These are phyloP conservation scores for Tachysurus vachellii DNA, from an alignment of 2,113 vertebrate species.

Conservation along the genomic window DNA sequence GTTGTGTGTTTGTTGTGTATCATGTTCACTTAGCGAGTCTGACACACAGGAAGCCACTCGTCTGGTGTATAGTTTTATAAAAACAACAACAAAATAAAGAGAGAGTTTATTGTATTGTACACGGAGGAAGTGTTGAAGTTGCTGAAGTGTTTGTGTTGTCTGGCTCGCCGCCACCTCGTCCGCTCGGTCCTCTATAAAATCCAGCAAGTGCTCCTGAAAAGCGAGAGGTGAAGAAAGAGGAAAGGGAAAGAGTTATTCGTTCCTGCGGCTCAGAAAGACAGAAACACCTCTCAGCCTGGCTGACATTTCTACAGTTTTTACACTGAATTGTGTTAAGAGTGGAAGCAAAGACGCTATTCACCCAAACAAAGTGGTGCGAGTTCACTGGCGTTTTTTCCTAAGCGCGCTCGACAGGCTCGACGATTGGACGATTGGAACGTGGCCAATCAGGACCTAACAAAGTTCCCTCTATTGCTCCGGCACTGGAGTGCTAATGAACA, in stretches of 20 bases:
- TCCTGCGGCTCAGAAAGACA: conserved; percentile 24
- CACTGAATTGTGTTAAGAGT: conserved; percentile 39
- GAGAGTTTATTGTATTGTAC: not conserved
- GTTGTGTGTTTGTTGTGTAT: not conserved
- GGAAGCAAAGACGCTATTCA: conserved; percentile 61
- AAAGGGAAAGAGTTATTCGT: conserved; percentile 30
- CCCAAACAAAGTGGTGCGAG: conserved; percentile 61
- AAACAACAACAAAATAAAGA: not conserved
- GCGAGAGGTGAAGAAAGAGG: conserved; percentile 30
- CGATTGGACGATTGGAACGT: conserved; percentile 60
- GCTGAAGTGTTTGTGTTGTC: conserved; percentile 60
- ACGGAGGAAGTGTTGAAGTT: not conserved
- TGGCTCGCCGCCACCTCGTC: conserved; percentile 53
- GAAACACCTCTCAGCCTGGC: conserved; percentile 59
- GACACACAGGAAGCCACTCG: not conserved
- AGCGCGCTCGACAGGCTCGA: conserved; percentile 67
- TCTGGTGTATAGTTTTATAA: not conserved
- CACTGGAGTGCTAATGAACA: conserved; percentile 64
- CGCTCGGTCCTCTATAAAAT: conserved; percentile 61
- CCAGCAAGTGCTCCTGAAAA: conserved; percentile 40
- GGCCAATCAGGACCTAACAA: conserved; percentile 67
- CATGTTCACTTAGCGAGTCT: not conserved
- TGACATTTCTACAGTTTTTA: conserved; percentile 55
- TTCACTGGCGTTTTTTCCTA: conserved; percentile 69
- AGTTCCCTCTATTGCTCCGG: conserved; percentile 65